These are phyloP conservation scores for Nixonia krombeini DNA, from an alignment of 1,140 invertebrate genomes.

Conservation along the genomic window DNA sequence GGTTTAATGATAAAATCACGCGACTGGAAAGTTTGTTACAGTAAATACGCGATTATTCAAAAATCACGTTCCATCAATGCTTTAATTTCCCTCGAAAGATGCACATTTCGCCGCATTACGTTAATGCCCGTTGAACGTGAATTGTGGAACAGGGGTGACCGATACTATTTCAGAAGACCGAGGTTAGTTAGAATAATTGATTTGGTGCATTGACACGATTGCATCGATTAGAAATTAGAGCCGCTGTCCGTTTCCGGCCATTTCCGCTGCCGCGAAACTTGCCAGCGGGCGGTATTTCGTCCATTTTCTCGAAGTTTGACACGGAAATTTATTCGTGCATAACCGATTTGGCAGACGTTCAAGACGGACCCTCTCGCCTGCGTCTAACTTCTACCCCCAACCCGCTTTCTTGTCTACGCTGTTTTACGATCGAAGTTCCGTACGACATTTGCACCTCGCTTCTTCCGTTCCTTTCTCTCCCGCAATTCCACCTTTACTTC, in stretches of 20 bases:
- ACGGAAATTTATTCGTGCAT: constrained; percentile 70
- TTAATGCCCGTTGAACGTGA: no score
- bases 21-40: no score
- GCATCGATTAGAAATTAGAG: constrained; percentile 53
- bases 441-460: constrained; percentile 64
- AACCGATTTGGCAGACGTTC: constrained; percentile 68
- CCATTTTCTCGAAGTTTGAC: constrained; percentile 62
- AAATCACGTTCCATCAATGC: no score
- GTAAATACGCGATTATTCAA: no score
- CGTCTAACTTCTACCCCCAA: constrained; percentile 27
- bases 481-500: neutral
- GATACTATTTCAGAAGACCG: neutral
- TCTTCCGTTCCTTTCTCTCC: constrained; percentile 17
- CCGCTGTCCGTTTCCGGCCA: constrained; percentile 13
- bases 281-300: constrained; percentile 41
- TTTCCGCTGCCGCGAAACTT: constrained; percentile 40
- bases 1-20: no score
- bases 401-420: constrained; percentile 45
- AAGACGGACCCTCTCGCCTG: constrained; percentile 57
- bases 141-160: no score
- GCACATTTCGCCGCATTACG: no score
- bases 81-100: no score
- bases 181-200: constrained; percentile 50
- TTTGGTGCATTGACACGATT: constrained; percentile 50
- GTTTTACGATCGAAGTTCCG: constrained; percentile 67